Percentiles rank a stretch among this genome's conserved stretches.
phyloP scores from a whole-genome alignment of 2,888 invertebrate species.

The Platycheirus rosarum region DNA sequence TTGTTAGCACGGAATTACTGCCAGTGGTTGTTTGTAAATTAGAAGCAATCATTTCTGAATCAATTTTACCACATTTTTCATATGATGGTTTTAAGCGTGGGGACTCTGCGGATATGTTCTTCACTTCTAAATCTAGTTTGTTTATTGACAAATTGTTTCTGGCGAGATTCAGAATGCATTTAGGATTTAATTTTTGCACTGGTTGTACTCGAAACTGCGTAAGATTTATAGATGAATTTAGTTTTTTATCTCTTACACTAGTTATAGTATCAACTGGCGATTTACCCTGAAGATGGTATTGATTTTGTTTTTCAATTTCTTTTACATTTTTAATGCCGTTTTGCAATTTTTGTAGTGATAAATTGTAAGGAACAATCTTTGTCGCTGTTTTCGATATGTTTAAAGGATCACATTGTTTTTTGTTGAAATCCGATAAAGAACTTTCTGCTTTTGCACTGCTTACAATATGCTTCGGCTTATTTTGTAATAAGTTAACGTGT shows the following conservation, averaged over 20 bases:
- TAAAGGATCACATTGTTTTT: conserved; percentile 35
- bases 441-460: background rate
- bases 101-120: conserved; percentile 58
- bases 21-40: background rate
- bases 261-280: background rate
- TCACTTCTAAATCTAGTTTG: conserved; percentile 12
- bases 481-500: background rate
- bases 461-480: background rate
- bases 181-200: background rate
- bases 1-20: background rate
- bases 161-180: background rate
- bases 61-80: background rate
- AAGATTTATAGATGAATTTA: conserved; percentile 31
- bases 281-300: background rate
- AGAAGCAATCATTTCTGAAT: background rate
- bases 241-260: conserved; percentile 15
- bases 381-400: conserved; percentile 12
- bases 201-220: background rate
- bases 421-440: background rate
- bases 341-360: conserved; percentile 11
- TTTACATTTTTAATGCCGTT: conserved; percentile 33
- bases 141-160: background rate
- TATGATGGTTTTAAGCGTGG: conserved; percentile 38
- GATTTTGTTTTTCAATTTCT: background rate
- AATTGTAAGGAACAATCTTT: background rate